Base-by-base conservation (phyloP, 2,113 vertebrate genomes). In the Paraplagusia blochii region DNA sequence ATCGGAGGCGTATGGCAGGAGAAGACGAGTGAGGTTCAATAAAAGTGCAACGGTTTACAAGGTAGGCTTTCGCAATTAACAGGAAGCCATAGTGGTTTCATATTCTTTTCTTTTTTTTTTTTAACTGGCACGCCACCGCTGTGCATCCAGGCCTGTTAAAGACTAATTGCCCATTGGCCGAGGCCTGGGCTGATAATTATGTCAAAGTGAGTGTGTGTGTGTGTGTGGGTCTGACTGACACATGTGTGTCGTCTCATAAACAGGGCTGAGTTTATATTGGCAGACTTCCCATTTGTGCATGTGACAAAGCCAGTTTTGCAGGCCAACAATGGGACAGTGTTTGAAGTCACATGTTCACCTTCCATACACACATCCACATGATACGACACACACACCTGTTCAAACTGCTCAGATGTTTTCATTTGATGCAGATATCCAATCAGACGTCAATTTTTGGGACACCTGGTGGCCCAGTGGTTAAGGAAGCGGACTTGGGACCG, bases 181-280 rank as follows among this genome's bases (percentile, higher is more conserved):
- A 44, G 35, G 65, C 39, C 44, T 57, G 14, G 7, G 34, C 14
- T 33, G 51, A 1, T 40, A 40, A 12, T 34, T 57, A 63, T 64
- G 56, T 47, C 73, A 76, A 51, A 66, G 63, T 50, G 63, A 14
- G 22, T 29, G 12, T 11, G 9, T 18, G 51, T 52, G 13, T 44
- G 2, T 11, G 12, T 9, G 18, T 1, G 7, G 22, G 11, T 49
- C 81, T 83, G 79, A 76, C 79, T 72, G 79, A 64, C 74, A 83
- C 59, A 55, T 55, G 77, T 83, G 50, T 72, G 69, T 76, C 82
- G 73, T 60, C 46, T 59, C 19, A 56, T 48, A 76, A 66, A 73
- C 45, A 66, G 34, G 63, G 64, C 58, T 67, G 38, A 66, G 51
- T 58, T 75, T 44, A 68, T 64, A 7, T 43, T 43, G 38, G 9